Base-by-base conservation (phyloP, 2,888 invertebrate species). In the Tetrapedia diversipes region DNA sequence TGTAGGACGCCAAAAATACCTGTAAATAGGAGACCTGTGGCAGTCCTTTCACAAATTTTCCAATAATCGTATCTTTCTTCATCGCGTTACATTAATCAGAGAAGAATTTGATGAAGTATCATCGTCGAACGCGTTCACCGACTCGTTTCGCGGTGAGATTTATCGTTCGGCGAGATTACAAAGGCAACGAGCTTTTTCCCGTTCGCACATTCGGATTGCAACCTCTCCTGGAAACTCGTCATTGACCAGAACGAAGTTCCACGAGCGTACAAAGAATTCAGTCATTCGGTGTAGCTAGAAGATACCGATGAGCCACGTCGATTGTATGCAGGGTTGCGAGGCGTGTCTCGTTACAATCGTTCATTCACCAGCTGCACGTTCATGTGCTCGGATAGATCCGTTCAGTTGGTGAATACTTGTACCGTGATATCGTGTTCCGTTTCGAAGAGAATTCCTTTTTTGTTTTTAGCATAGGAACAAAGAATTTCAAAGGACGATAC, bases 201-300 rank as follows among this genome's bases (percentile, higher is more conserved):
- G 47, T 45, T 53, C 8, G 19, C 32, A 22, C 49, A 0, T 32
- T 6, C 49, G 19, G 66, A 70, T 70, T 47, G 32, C 32, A 10
- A 51, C 51, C 71, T 66, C 70, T 77, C 78, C 47, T 66, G 43
- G 77, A 79, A 84, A 68, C 71, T 77, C 65, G 54, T 75, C 61
- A 56, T 53, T 64, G 73, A 77, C 57, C 71, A 72, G 71, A 83
- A 81, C 73, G 81, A 67, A 53, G 61, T 64, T 61, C 39, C 41
- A 56, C 32, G 11, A 22, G 32, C 39, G 72, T 11, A 84, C 78
- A 84, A 80, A 80, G 84, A 79, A 67, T 74, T 74, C 74, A 57
- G 56, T 85, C 78, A 82, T 84, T 84, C 77, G 67, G 43, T 56
- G 71, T 60, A 27, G 69, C 43, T 51, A 45, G 67, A 51, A 49